These are phyloP conservation scores for Drosophila punjabiensis DNA, from an alignment of 1,140 invertebrate genomes.

Conservation along the genomic window DNA sequence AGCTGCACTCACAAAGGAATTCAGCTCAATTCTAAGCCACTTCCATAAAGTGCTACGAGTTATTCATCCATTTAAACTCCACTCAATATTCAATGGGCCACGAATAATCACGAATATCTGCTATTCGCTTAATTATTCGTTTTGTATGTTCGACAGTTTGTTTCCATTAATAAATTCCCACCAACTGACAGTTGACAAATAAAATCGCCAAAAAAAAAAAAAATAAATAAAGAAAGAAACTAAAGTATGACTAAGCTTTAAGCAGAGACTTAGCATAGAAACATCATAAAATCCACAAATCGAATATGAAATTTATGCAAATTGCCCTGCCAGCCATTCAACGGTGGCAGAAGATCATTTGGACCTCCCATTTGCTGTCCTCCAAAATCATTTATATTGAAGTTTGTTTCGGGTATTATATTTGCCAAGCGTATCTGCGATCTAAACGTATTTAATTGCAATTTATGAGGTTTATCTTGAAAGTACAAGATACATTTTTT, in stretches of 20 bases:
- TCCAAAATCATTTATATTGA: constrained; percentile 11
- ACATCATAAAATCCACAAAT: constrained; percentile 61
- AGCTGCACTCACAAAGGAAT: background rate
- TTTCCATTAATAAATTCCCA: constrained; percentile 63
- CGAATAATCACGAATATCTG: constrained; percentile 20
- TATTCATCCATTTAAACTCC: constrained; percentile 25
- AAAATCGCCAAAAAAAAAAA: constrained; percentile 37
- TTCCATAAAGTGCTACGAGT: background rate
- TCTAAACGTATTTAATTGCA: constrained; percentile 24
- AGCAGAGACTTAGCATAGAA: constrained; percentile 50
- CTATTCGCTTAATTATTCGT: constrained; percentile 40
- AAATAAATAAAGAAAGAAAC: constrained; percentile 30
- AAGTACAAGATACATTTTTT: background rate
- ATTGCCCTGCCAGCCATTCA: constrained; percentile 38
- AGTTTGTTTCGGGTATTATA: background rate
- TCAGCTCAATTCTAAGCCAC: constrained; percentile 11
- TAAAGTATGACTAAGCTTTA: constrained; percentile 54
- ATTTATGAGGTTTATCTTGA: constrained; percentile 7
- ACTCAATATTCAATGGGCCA: constrained; percentile 40
- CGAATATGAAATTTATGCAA: constrained; percentile 58
- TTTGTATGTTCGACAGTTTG: constrained; percentile 45
- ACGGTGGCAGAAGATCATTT: constrained; percentile 68
- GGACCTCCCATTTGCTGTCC: constrained; percentile 14
- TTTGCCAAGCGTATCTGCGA: background rate
- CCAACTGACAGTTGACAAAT: constrained; percentile 55